Conservation (phyloP, 1,140 invertebrate species). For the Acromyrmex echinatior region DNA sequence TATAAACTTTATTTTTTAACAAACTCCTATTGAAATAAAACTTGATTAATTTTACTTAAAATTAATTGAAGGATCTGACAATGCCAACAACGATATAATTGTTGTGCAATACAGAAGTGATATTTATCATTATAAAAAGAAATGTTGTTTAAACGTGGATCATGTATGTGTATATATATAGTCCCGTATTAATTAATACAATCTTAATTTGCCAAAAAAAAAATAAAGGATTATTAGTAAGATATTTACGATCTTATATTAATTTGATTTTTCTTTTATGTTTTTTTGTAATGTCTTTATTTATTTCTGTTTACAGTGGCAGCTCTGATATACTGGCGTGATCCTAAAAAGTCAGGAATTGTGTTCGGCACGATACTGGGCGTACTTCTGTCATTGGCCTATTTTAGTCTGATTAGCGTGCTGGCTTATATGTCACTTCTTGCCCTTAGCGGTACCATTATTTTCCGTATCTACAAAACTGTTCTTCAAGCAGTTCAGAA, state of each 20-base stretch:
- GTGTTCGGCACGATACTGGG: constrained; percentile 95
- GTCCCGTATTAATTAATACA: not conserved
- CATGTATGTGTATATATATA: not conserved
- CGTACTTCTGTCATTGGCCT: constrained; percentile 96
- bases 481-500: constrained; percentile 98
- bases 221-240: not conserved
- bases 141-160: not conserved
- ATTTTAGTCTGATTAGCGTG: constrained; percentile 98
- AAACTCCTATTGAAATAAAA: not conserved
- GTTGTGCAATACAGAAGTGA: not conserved
- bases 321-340: constrained; percentile 98
- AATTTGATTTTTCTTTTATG: not conserved
- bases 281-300: constrained; percentile 2
- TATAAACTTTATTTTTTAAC: not conserved
- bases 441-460: constrained; percentile 93
- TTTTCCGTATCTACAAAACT: constrained; percentile 98
- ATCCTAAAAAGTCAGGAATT: constrained; percentile 96
- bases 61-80: not conserved
- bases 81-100: not conserved
- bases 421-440: constrained; percentile 96
- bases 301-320: constrained; percentile 91
- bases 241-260: not conserved
- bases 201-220: not conserved
- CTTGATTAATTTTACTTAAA: not conserved
- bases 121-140: not conserved